Evolutionary conservation across 2,113 vertebrate genomes (phyloP).

Genomic region (Brachirus orientalis): DNA sequence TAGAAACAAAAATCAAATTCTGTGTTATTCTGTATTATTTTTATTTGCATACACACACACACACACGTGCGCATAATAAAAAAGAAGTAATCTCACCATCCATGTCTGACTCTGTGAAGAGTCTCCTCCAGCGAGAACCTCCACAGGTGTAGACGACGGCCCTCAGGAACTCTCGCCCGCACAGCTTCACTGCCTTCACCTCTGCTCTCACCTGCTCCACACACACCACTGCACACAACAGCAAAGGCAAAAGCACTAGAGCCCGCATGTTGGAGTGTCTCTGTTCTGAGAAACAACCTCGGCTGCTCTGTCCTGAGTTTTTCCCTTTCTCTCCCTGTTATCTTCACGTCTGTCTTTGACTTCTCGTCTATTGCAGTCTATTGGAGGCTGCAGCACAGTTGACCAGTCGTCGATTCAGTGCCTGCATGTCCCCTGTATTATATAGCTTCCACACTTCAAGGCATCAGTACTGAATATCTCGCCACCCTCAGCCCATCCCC

Average conservation of each 20-base stretch:
- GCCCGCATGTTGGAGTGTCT: constrained; percentile 66
- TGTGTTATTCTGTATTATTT: too few relatives aligned
- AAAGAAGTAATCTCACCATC: constrained; percentile 73
- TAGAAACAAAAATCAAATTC: too few relatives aligned
- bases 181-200: constrained; percentile 82
- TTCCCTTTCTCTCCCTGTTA: background rate
- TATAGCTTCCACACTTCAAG: constrained; percentile 49
- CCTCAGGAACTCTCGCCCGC: constrained; percentile 86
- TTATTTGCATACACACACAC: too few relatives aligned
- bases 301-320: background rate
- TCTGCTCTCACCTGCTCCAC: constrained; percentile 58
- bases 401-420: background rate
- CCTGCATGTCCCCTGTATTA: constrained; percentile 16
- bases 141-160: constrained; percentile 91
- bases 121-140: constrained; percentile 88
- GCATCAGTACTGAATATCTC: constrained; percentile 21
- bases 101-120: constrained; percentile 53
- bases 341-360: background rate
- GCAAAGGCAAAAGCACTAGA: constrained; percentile 68
- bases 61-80: background rate
- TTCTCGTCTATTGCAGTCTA: background rate
- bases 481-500: constrained; percentile 55
- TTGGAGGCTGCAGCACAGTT: constrained; percentile 1
- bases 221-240: constrained; percentile 66
- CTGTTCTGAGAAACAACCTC: background rate